A percentile compares a stretch with the other conserved stretches of the same genome.
Conservation (phyloP, 2,888 invertebrate genomes). For the Amblyteles armatorius region DNA sequence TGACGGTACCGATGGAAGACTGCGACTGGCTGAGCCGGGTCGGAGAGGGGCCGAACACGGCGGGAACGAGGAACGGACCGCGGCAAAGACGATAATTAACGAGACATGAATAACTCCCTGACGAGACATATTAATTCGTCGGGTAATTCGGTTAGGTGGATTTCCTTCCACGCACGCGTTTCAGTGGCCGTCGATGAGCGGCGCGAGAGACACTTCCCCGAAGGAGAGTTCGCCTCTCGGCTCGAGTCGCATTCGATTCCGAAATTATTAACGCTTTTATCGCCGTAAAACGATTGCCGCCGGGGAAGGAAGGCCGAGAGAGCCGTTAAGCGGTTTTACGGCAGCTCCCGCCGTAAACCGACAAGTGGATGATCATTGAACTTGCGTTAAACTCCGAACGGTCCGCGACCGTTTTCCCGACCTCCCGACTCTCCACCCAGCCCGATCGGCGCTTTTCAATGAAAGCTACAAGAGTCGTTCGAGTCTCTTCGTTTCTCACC, state of each 20-base stretch:
- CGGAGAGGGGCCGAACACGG: neutral
- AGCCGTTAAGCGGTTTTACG: slow-evolving; percentile 70
- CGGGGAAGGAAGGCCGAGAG: slow-evolving; percentile 14
- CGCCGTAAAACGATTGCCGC: slow-evolving; percentile 62
- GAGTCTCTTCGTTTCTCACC: slow-evolving; percentile 58
- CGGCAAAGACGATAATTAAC: slow-evolving; percentile 43
- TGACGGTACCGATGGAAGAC: slow-evolving; percentile 77
- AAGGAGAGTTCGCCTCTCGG: slow-evolving; percentile 44
- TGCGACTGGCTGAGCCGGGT: slow-evolving; percentile 53
- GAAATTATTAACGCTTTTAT: slow-evolving; percentile 72
- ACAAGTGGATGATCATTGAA: slow-evolving; percentile 79
- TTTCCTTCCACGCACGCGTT: neutral
- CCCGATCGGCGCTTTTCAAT: slow-evolving; percentile 69
- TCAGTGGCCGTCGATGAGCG: slow-evolving; percentile 15
- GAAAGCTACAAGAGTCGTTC: slow-evolving; percentile 76
- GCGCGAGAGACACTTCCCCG: neutral
- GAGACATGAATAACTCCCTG: slow-evolving; percentile 44
- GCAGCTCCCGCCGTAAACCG: slow-evolving; percentile 74
- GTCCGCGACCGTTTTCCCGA: slow-evolving; percentile 55
- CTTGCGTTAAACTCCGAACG: slow-evolving; percentile 72
- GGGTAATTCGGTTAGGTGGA: slow-evolving; percentile 5
- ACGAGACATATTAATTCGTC: slow-evolving; percentile 40
- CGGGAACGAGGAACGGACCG: slow-evolving; percentile 7
- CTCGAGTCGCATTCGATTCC: slow-evolving; percentile 58
- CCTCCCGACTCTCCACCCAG: slow-evolving; percentile 8